phyloP scores from a whole-genome alignment of 1,140 invertebrate genomes.

The Hyphantria cunea region DNA sequence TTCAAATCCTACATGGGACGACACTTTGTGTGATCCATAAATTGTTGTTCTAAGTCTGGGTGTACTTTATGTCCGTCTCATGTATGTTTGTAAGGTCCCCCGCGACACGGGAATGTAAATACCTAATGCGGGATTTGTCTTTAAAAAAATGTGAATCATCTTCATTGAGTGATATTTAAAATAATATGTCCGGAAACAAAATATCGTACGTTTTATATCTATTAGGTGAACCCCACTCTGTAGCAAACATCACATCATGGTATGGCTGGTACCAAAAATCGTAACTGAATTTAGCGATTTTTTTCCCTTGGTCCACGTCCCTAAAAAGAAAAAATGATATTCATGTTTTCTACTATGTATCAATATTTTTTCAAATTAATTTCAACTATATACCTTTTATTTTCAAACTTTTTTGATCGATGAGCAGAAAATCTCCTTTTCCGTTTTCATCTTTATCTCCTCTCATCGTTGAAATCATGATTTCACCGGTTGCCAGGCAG shows the following conservation, averaged over 20 bases:
- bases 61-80: no score
- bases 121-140: no score
- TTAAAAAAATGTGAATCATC: no score
- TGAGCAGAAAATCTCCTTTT: slow-evolving; percentile 93
- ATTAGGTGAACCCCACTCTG: slow-evolving; percentile 96
- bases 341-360: not conserved
- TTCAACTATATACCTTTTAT: slow-evolving; percentile 83
- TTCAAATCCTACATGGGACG: no score
- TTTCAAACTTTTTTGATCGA: slow-evolving; percentile 92
- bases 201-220: slow-evolving; percentile 86
- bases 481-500: slow-evolving; percentile 94
- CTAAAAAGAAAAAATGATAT: slow-evolving; percentile 60
- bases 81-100: no score
- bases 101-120: no score
- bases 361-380: not conserved
- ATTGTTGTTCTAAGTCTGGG: no score
- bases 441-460: slow-evolving; percentile 92
- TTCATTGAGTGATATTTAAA: no score
- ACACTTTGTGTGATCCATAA: no score
- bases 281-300: slow-evolving; percentile 87
- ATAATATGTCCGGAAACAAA: not conserved
- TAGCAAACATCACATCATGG: slow-evolving; percentile 93
- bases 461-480: slow-evolving; percentile 97
- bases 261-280: slow-evolving; percentile 99
- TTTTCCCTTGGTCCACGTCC: slow-evolving; percentile 86